A percentile compares a stretch with the other conserved stretches of the same genome.
phyloP scores from a whole-genome alignment of 1,140 invertebrate genomes.

The Holotrichia oblita region DNA sequence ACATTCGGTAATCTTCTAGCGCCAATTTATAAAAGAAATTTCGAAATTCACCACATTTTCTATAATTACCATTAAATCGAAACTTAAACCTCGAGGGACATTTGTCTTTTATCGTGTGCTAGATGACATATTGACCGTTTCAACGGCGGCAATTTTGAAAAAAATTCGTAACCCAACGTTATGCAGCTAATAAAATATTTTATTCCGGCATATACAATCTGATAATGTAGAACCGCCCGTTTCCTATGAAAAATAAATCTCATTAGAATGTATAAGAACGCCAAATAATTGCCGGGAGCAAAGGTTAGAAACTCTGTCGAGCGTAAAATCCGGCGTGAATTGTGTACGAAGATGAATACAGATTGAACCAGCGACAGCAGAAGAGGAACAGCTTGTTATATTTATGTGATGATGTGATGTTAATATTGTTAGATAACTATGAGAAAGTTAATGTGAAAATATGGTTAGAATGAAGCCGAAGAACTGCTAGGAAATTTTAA shows the following conservation, averaged over 20 bases:
- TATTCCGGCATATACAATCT: not conserved
- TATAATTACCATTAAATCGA: not conserved
- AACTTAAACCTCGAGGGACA: not conserved
- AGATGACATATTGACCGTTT: not conserved
- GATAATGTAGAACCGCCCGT: not conserved
- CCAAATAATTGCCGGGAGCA: constrained; percentile 25
- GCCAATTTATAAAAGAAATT: not conserved
- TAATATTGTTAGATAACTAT: too few species aligned
- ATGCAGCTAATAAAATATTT: constrained; percentile 8
- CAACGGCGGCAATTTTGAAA: not conserved
- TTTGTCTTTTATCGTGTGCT: not conserved
- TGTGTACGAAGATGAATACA: too few species aligned
- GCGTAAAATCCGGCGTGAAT: not conserved
- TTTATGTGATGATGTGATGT: too few species aligned
- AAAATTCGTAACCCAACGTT: not conserved
- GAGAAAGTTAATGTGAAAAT: too few species aligned
- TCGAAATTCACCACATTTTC: not conserved
- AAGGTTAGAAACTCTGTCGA: constrained; percentile 22
- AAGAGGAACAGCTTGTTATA: too few species aligned
- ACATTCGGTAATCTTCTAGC: too few species aligned
- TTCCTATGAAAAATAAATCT: constrained; percentile 30
- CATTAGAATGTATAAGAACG: constrained; percentile 34
- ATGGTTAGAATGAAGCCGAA: too few species aligned
- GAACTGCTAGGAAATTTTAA: too few species aligned
- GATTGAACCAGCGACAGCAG: too few species aligned